phyloP scores from a whole-genome alignment of 2,797 vertebrate species.

The Darevskia nairensis region DNA sequence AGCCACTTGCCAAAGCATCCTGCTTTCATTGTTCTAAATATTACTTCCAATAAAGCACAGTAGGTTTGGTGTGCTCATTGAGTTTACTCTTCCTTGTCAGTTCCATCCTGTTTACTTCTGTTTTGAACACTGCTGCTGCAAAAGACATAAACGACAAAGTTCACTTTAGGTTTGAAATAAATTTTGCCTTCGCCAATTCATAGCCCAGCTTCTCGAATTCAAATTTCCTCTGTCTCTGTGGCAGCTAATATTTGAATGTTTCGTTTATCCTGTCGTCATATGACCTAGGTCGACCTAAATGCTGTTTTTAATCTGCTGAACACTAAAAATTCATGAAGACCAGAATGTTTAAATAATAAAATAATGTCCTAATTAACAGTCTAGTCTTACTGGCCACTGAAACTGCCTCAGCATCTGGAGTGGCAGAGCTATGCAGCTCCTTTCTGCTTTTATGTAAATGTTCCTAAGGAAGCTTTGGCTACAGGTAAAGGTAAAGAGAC shows the following conservation, averaged over 20 bases:
- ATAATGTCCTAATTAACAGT: background rate
- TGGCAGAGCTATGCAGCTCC: background rate
- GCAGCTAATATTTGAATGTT: background rate
- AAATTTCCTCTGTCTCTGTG: background rate
- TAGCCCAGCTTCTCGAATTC: background rate
- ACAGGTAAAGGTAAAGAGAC: too few species aligned
- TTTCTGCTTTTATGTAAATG: background rate
- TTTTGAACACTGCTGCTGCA: constrained; percentile 10
- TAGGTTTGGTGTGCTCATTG: constrained; percentile 54
- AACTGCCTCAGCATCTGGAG: background rate
- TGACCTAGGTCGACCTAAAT: background rate
- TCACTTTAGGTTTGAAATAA: background rate
- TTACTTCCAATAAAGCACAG: constrained; percentile 72
- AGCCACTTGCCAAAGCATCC: constrained; percentile 61
- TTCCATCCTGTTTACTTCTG: constrained; percentile 42
- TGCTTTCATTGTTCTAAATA: constrained; percentile 75
- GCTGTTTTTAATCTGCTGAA: background rate
- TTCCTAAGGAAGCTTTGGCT: background rate
- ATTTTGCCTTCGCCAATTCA: background rate
- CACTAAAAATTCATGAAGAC: background rate
- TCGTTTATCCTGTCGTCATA: background rate
- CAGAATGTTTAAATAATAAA: background rate
- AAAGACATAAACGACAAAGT: background rate
- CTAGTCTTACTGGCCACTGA: background rate
- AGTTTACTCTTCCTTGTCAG: constrained; percentile 58